Evolutionary conservation across 2,888 invertebrate species (phyloP), one percentile per base, ranked within the genome.

Genomic region (Allophyes oxyacanthae): DNA sequence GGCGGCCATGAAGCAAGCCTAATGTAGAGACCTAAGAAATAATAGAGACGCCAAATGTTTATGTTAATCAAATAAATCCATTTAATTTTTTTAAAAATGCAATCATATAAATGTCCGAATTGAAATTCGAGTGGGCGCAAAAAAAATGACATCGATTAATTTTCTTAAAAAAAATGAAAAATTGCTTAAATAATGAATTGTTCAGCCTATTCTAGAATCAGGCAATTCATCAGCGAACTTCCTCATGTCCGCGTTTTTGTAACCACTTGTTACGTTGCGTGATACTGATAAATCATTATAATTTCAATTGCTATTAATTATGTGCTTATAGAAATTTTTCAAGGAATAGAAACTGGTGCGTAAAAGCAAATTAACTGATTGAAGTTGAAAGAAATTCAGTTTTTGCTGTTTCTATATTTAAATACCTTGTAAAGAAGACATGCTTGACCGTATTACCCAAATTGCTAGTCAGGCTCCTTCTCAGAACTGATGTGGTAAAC

Each of bases 261-360:
- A 50, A 45, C 44, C 56, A 62, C 51, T 56, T 55, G 33, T 54
- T 50, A 14, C 38, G 48, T 73, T 64, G 60, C 65, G 57, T 60
- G 70, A 38, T 69, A 60, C 55, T 60, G 70, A 38, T 69, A 60
- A 54, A 56, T 33, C 26, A 69, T 70, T 57, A 54, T 70, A 57
- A 69, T 64, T 56, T 37, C 37, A 48, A 42, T 52, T 50, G 63
- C 33, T 36, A 46, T 37, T 66, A 61, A 66, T 66, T 58, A 62
- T 32, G 49, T 68, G 50, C 49, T 38, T 48, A 57, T 53, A 63
- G 49, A 68, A 58, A 50, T 43, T 58, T 25, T 72, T 55, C 52
- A 52, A 54, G 52, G 57, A 72, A 69, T 55, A 33, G 42, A 58
- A 68, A 68, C 36, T 72, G 26, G 49, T 55, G 58, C 69, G 54